Percentiles rank a stretch among this genome's conserved stretches.
phyloP scores from a whole-genome alignment of 2,888 invertebrate genomes.

The Malacosoma neustria region DNA sequence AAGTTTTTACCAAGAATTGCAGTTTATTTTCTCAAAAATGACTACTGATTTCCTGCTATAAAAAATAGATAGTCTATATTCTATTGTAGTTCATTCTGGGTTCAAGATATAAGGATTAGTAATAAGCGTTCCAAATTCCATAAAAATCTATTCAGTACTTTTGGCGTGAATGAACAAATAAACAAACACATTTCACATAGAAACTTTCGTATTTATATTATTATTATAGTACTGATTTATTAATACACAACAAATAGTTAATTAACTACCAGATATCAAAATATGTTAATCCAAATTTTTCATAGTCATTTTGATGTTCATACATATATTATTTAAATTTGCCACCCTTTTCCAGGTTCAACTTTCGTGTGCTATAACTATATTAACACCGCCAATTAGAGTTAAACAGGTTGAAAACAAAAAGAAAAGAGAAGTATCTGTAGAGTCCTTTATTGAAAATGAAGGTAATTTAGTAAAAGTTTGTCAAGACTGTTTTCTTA shows the following conservation, averaged over 20 bases:
- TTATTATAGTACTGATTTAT: not conserved
- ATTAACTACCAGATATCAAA: not conserved
- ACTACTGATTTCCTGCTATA: not conserved
- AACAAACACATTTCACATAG: not conserved
- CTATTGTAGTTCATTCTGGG: not conserved
- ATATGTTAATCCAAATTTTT: not conserved
- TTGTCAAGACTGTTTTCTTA: conserved; percentile 3
- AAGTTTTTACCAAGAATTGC: not conserved
- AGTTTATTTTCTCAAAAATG: not conserved
- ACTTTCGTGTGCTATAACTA: not conserved
- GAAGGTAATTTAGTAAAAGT: conserved; percentile 3
- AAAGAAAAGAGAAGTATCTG: conserved; percentile 1
- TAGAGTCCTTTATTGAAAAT: conserved; percentile 2
- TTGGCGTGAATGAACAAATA: not conserved
- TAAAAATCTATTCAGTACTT: not conserved
- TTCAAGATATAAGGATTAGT: not conserved
- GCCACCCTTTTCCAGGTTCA: not conserved
- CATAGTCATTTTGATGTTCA: not conserved
- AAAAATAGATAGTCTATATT: too few relatives aligned
- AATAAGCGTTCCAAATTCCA: not conserved
- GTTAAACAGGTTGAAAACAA: conserved; percentile 1
- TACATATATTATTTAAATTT: not conserved
- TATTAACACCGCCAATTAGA: conserved; percentile 1
- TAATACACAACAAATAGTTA: not conserved
- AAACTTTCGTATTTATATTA: not conserved